These are phyloP conservation scores for Meriones unguiculatus DNA, from an alignment of 2,113 vertebrate genomes.

Conservation along the genomic window DNA sequence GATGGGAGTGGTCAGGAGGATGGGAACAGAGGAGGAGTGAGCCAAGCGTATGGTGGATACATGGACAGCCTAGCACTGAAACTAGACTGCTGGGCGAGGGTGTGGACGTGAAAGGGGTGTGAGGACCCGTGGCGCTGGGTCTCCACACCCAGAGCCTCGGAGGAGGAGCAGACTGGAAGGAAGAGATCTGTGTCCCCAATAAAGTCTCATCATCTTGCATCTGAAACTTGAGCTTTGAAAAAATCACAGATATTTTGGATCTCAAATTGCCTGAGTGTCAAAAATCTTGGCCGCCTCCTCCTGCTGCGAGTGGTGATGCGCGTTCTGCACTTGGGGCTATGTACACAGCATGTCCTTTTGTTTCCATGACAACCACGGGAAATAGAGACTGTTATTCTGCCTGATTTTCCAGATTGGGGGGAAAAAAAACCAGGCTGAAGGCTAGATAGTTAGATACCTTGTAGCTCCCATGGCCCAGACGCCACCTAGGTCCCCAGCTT, in stretches of 20 bases:
- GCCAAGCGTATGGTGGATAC: fast-evolving
- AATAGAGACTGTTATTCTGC: slow-evolving; percentile 15
- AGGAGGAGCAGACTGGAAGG: not conserved
- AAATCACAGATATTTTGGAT: slow-evolving; percentile 63
- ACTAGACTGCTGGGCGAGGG: fast-evolving
- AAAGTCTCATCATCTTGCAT: slow-evolving; percentile 29
- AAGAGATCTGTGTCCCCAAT: not conserved
- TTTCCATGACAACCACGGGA: slow-evolving; percentile 68
- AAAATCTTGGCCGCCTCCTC: slow-evolving; percentile 33
- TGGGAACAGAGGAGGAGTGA: not conserved
- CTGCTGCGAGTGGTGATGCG: not conserved
- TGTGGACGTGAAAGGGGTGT: too few relatives aligned
- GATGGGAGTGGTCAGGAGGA: not conserved
- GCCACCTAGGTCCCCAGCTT: not conserved
- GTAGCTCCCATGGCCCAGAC: not conserved
- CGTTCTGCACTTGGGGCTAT: not conserved
- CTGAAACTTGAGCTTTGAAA: slow-evolving; percentile 35
- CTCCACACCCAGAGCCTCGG: not conserved
- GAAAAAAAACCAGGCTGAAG: not conserved
- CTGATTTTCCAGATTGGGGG: slow-evolving; percentile 48
- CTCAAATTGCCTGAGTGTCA: slow-evolving; percentile 45
- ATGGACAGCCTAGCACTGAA: fast-evolving
- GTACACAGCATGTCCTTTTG: slow-evolving; percentile 8
- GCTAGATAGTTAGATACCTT: not conserved
- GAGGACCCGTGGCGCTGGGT: fast-evolving